phyloP scores from a whole-genome alignment of 2,888 invertebrate genomes.

The Cotesia congregata region DNA sequence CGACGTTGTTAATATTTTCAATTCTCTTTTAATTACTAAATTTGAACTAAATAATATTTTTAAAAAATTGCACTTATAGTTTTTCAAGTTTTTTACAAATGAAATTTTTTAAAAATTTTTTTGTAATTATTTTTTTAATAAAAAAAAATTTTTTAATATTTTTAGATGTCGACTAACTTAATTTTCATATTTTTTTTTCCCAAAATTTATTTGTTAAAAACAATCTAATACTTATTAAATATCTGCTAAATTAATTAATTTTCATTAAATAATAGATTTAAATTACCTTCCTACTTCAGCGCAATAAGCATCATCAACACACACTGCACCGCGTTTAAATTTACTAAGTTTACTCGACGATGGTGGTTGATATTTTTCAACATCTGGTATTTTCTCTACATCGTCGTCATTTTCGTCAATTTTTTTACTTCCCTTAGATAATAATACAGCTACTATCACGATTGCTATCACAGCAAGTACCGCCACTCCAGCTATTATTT shows the following conservation, averaged over 20 bases:
- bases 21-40: no score
- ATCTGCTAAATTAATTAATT: no score
- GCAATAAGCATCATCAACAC: constrained; percentile 83
- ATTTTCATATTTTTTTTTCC: no score
- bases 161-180: no score
- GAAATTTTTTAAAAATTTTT: no score
- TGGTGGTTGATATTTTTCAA: constrained; percentile 75
- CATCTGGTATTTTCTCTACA: constrained; percentile 72
- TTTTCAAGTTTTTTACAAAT: no score
- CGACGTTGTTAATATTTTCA: no score
- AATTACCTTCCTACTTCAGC: constrained; percentile 84
- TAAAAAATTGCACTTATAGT: no score
- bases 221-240: not conserved
- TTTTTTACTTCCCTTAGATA: constrained; percentile 51
- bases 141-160: no score
- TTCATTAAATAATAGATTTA: not conserved
- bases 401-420: constrained; percentile 52
- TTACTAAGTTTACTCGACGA: constrained; percentile 78
- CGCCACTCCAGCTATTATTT: constrained; percentile 31
- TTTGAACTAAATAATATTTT: no score
- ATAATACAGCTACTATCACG: constrained; percentile 68
- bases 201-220: not conserved
- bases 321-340: constrained; percentile 81
- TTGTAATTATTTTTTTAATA: no score
- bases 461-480: constrained; percentile 58